phyloP scores from a whole-genome alignment of 1,140 invertebrate genomes.

The Gryllus bimaculatus region DNA sequence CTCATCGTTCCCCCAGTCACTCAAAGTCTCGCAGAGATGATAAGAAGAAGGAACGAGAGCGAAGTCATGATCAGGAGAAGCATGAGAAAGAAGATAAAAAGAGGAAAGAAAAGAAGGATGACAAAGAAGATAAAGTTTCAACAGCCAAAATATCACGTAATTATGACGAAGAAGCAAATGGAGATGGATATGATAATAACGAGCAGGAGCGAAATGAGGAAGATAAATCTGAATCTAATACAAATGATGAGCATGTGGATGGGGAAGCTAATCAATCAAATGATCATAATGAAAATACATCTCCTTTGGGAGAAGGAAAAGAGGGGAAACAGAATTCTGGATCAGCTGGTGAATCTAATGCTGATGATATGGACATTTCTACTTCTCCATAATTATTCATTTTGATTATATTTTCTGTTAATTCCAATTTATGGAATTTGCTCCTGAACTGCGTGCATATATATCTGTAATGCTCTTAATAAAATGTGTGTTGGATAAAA shows the following conservation, averaged over 20 bases:
- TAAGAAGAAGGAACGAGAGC: conserved; percentile 31
- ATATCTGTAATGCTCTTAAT: no score
- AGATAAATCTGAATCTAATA: conserved; percentile 23
- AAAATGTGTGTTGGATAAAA: no score
- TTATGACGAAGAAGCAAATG: conserved; percentile 45
- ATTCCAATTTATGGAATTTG: no score
- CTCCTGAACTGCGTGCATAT: no score
- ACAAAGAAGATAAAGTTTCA: conserved; percentile 26
- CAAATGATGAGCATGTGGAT: conserved; percentile 15
- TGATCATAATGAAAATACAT: conserved; percentile 11
- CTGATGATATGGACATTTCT: conserved; percentile 50
- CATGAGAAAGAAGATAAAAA: conserved; percentile 25
- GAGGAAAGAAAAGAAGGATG: conserved; percentile 26
- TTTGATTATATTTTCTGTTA: no score
- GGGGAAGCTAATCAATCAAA: background rate
- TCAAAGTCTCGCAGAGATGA: conserved; percentile 26
- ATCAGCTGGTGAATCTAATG: conserved; percentile 29
- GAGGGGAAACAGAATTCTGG: conserved; percentile 36
- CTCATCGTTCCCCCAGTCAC: conserved; percentile 25
- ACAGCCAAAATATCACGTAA: conserved; percentile 36
- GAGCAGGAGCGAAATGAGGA: conserved; percentile 24
- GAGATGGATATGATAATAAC: conserved; percentile 31
- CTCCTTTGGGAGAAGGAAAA: conserved; percentile 25
- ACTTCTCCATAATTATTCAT: conserved; percentile 23
- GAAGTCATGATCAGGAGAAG: conserved; percentile 15